Percentiles rank a stretch among this genome's conserved stretches.
phyloP scores from a whole-genome alignment of 1,140 invertebrate species.

The Drosophila subpulchrella region DNA sequence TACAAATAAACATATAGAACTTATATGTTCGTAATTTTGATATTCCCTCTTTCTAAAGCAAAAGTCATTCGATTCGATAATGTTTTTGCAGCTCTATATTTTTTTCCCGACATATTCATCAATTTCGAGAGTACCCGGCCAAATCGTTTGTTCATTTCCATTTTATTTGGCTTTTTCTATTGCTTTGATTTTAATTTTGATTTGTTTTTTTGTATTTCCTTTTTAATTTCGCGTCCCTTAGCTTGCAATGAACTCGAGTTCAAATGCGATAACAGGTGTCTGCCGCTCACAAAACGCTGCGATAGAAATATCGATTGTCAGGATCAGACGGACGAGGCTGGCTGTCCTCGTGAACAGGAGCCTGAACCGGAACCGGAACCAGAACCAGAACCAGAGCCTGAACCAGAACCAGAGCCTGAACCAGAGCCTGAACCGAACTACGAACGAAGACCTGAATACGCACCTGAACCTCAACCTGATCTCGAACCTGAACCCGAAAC shows the following conservation, averaged over 20 bases:
- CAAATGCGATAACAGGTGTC: slow-evolving; percentile 86
- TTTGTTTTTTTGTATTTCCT: slow-evolving; percentile 31
- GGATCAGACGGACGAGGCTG: slow-evolving; percentile 87
- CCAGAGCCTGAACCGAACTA: neutral
- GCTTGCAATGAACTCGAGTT: slow-evolving; percentile 87
- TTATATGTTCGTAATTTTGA: too few relatives aligned
- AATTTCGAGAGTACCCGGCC: neutral
- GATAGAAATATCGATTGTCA: slow-evolving; percentile 83
- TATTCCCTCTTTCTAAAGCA: too few relatives aligned
- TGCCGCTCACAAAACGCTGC: slow-evolving; percentile 84
- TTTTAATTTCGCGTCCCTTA: slow-evolving; percentile 43
- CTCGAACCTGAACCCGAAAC: neutral
- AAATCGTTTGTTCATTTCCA: slow-evolving; percentile 18
- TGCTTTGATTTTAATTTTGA: slow-evolving; percentile 18
- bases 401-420: neutral
- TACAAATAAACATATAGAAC: too few relatives aligned
- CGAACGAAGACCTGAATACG: neutral
- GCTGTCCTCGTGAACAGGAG: slow-evolving; percentile 79
- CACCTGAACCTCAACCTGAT: neutral
- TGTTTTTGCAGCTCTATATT: slow-evolving; percentile 1
- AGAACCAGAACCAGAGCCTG: neutral
- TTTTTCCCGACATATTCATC: neutral
- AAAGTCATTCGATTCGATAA: neutral
- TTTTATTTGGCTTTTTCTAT: slow-evolving; percentile 25
- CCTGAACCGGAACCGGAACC: too few relatives aligned